Percentiles rank a stretch among this genome's conserved stretches.
phyloP scores from a whole-genome alignment of 2,113 vertebrate genomes.

The Hiodon alosoides region DNA sequence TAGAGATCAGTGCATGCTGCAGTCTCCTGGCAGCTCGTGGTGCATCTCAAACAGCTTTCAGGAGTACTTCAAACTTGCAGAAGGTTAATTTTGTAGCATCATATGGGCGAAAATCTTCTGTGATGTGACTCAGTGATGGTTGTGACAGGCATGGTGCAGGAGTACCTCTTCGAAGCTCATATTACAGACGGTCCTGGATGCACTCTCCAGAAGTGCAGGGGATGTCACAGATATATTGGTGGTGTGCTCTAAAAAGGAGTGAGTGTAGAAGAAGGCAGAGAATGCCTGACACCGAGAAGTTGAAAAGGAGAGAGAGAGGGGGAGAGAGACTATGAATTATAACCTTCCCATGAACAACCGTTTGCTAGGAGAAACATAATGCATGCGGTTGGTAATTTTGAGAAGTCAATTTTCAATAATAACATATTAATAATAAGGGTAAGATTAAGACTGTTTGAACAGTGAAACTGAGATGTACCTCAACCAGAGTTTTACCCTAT shows the following conservation, averaged over 20 bases:
- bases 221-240: slow-evolving; percentile 56
- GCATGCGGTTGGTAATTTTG: too few species aligned
- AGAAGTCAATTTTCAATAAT: too few species aligned
- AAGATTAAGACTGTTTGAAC: background rate
- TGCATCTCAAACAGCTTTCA: too few species aligned
- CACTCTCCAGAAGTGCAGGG: slow-evolving; percentile 58
- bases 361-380: too few species aligned
- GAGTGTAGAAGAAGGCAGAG: slow-evolving; percentile 83
- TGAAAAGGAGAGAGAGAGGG: background rate
- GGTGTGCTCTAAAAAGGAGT: slow-evolving; percentile 68
- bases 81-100: background rate
- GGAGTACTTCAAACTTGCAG: too few species aligned
- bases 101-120: background rate
- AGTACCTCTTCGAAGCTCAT: slow-evolving; percentile 66
- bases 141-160: slow-evolving; percentile 12
- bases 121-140: background rate
- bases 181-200: slow-evolving; percentile 58
- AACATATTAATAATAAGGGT: too few species aligned
- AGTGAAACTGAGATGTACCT: too few species aligned
- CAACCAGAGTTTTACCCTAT: too few species aligned
- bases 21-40: too few species aligned
- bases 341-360: background rate
- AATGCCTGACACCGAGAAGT: slow-evolving; percentile 70
- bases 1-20: too few species aligned
- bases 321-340: background rate